Evolutionary conservation across 35 echinoderm and acorn worm species (phyloP), one percentile per base, ranked within the genome.

Genomic region (Ophioderma brevispina): DNA sequence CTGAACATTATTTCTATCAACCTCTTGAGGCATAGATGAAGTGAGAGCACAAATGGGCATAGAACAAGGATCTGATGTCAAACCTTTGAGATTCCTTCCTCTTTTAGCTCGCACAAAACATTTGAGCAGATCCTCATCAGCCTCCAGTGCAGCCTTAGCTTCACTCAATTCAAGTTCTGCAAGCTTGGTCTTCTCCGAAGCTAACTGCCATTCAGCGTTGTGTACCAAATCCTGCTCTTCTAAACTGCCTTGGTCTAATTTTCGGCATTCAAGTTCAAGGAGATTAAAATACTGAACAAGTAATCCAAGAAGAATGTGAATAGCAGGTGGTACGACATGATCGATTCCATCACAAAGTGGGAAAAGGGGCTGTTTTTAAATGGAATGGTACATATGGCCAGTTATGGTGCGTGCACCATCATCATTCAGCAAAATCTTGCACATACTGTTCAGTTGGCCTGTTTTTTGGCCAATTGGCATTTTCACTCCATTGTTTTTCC

Each of bases 241-340:
- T 25, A 70, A 70, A 70, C 59, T 25, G 10, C 59, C 59, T 70
- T 70, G 59, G 80, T 40, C 80, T 8, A 46, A 21, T 32, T 82
- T 82, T 5, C 80, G 33, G 42, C 37, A 39, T 13, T 41, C 37
- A 31, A 39, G n/a, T 82, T 82, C 80, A 39, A 82, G n/a, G 28
- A 41, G 80, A 6, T 82, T 82, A 42, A 39, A 82, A 28, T 41
- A 82, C 28, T 38, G 80, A 1, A 82, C 80, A 41, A 46, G n/a
- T 31, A 82, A 28, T 82, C 80, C 80, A 82, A 82, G 80, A 39
- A 82, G 38, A 4, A 82, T 82, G 32, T 82, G 80, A 1, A 82
- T 13, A 38, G 38, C 2, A 32, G 80, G 80, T 40, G 80, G 80
- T 1, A 82, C 80, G 42, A 82, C 32, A 32, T 82, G 80, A 31